Base-by-base conservation (phyloP, 64 coral and sea anemone genomes). In the Stichodactyla helianthus region DNA sequence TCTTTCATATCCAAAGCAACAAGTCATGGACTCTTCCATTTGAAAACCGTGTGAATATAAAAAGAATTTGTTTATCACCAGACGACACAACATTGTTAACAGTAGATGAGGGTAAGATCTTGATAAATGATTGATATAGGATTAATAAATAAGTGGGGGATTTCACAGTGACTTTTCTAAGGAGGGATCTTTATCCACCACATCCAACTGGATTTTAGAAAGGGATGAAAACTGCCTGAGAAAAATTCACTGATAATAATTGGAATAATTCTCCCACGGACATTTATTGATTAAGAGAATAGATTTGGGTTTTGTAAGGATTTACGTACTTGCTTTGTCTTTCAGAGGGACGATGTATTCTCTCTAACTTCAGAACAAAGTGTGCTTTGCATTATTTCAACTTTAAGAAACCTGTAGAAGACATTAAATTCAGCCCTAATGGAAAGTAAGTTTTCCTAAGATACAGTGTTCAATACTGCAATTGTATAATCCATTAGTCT, bases 11-110 rank as follows among this genome's bases (percentile, higher is more conserved):
- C 55, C 53, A 6, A 79, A 99, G 97, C 68, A 95, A 95, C 85
- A 95, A 85, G 82, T 95, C 97, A 86, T 90, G 86, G 93, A 99
- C 97, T 51, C 88, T 99, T 23, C 97, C 97, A 35, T 99, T 99
- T 93, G 93, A 95, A 88, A 99, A 99, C 77, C 83, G 85, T 57
- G 88, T 90, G 51, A 94, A 89, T 44, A 92, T 99, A 79, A 78
- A 62, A 85, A 92, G 88, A 82, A 85, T 99, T 31, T 83, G 87
- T 55, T 51, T 95, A 23, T 95, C 93, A 50, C 93, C 93, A 70
- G 91, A 99, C 82, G 91, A 89, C 81, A 99, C 50, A 28, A 92
- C 70, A 50, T 86, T 99, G 20, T 85, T 99, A 27, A 91, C 88
- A 54, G 90, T 99, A 61, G 97, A 99, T 87, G 97, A 99, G 88